Evolutionary conservation across 2,797 vertebrate species (phyloP).

Genomic region (Alfaro cultratus): DNA sequence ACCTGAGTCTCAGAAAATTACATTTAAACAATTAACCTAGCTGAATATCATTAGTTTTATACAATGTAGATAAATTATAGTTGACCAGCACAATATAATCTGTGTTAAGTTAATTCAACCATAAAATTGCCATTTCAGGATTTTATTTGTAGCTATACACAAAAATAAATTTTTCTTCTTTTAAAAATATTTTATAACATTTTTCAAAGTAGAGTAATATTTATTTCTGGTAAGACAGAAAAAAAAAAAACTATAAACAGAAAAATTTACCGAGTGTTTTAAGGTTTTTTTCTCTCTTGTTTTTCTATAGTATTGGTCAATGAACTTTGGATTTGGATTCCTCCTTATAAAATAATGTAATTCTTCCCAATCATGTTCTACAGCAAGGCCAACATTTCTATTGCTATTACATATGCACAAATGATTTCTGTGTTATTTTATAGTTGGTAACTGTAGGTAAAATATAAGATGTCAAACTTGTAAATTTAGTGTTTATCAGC

Average conservation of each 20-base stretch:
- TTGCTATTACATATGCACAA: background rate
- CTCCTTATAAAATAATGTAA: background rate
- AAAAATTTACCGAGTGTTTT: background rate
- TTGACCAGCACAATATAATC: background rate
- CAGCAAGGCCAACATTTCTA: background rate
- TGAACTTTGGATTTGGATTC: background rate
- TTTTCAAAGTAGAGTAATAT: background rate
- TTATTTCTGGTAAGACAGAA: background rate
- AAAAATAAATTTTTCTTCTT: background rate
- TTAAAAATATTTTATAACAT: background rate
- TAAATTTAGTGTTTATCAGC: no score
- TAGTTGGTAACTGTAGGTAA: no score
- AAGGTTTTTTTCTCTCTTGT: background rate
- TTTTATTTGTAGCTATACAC: background rate
- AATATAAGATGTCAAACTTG: no score
- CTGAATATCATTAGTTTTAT: background rate
- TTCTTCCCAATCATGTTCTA: background rate
- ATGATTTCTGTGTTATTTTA: no score
- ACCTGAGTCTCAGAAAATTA: background rate
- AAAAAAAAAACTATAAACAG: background rate
- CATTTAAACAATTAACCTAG: background rate
- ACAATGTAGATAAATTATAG: background rate
- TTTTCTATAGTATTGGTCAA: background rate
- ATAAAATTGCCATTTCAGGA: background rate
- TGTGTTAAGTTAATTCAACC: background rate